Evolutionary conservation across 1,140 invertebrate species (phyloP).

Genomic region (Drusus annulatus): DNA sequence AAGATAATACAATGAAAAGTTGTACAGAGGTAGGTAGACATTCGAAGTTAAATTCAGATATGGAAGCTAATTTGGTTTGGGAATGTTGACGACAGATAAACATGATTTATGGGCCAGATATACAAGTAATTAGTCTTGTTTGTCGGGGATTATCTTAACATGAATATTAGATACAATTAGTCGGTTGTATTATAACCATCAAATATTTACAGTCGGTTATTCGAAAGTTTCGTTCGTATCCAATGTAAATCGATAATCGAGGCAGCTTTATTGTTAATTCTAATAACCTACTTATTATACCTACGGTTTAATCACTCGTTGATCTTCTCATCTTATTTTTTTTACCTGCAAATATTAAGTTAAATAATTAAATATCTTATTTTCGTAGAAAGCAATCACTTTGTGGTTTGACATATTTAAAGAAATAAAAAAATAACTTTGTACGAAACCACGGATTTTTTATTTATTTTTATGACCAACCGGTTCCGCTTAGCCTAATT

Average conservation of each 20-base stretch:
- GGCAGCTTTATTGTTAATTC: background rate
- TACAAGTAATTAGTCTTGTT: slow-evolving; percentile 25
- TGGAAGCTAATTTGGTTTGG: slow-evolving; percentile 11
- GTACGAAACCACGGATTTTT: too few relatives aligned
- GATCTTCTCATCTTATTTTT: background rate
- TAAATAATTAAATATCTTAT: too few relatives aligned
- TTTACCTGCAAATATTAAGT: too few relatives aligned
- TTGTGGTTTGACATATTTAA: too few relatives aligned
- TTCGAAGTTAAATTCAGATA: too few relatives aligned
- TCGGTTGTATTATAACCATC: background rate
- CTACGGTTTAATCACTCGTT: background rate
- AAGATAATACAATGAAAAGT: too few relatives aligned
- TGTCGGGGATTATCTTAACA: slow-evolving; percentile 27
- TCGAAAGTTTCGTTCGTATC: background rate
- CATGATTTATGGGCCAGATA: slow-evolving; percentile 32
- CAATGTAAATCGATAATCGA: too few relatives aligned
- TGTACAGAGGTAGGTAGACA: too few relatives aligned
- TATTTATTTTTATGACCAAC: too few relatives aligned
- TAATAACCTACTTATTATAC: background rate
- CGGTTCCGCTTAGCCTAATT: too few relatives aligned
- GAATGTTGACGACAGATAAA: slow-evolving; percentile 29
- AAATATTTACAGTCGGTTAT: background rate
- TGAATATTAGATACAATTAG: slow-evolving; percentile 5
- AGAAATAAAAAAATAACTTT: too few relatives aligned
- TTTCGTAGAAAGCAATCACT: too few relatives aligned